Evolutionary conservation across 1,140 invertebrate genomes (phyloP), one percentile per base, ranked within the genome.

Genomic region (Aphaenogaster rudis): DNA sequence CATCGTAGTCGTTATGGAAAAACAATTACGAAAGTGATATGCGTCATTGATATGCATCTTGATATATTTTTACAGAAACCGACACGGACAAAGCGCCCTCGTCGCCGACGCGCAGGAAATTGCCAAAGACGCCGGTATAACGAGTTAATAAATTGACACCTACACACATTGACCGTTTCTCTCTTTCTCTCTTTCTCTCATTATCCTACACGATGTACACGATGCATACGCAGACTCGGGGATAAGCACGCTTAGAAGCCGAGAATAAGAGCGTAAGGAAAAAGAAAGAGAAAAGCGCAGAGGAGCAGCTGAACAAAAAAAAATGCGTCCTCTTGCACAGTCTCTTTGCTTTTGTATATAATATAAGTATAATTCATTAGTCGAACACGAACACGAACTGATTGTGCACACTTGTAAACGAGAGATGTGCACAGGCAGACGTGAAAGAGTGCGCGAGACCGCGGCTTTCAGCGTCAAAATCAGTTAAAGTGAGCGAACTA

Each of bases 61-160:
- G 57, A 80, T 88, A 90, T 93, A 63, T 86, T 93, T 96, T 97
- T 96, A 90, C 97, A 97, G 97, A 97, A 95, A 96, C 96, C 69
- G 97, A 97, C 93, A 96, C 96, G 93, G 97, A 98, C 93, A 98
- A 98, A 96, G 97, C 97, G 89, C 97, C 97, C 91, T 97, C 97
- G 88, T 98, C 98, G 93, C 98, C 98, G 92, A 98, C 98, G 90
- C 97, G 98, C 96, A 97, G 98, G 96, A 98, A 98, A 97, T 96
- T 98, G 95, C 98, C 98, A 95, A 98, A 98, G 97, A 98, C 98
- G 96, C 98, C 98, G 97, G 98, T 98, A 98, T 98, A 98, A 98
- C 93, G 93, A 95, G 95, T 95, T 95, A 90, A 94, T 95, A 95
- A 95, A 93, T 94, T 95, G 93, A 93, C 94, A 93, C 91, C 91